Percentiles rank a stretch among this genome's conserved stretches.
Conservation (phyloP, 2,113 vertebrate genomes). For the Pandion haliaetus region DNA sequence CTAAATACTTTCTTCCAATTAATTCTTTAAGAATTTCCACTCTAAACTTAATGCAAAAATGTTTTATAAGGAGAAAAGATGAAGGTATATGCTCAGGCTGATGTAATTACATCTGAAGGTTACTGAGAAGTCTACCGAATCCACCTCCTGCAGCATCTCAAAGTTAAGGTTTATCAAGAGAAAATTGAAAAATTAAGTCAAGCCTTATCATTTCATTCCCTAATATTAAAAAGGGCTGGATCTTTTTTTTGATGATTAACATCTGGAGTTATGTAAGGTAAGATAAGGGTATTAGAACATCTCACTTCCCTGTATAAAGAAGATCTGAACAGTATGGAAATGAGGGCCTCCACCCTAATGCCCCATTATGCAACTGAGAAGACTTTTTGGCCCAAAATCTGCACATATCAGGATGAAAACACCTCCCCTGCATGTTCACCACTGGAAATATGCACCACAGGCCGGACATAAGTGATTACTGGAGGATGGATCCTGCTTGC, state of each 20-base stretch:
- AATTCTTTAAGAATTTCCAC: not conserved
- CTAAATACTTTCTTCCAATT: not conserved
- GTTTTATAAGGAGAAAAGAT: not conserved
- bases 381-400: not conserved
- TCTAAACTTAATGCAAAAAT: not conserved
- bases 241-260: conserved; percentile 38
- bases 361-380: not conserved
- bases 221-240: conserved; percentile 42
- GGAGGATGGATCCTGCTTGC: not conserved
- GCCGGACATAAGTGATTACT: not conserved
- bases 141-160: not conserved
- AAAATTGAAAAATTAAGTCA: conserved; percentile 22
- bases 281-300: conserved; percentile 45
- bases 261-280: conserved; percentile 39
- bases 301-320: conserved; percentile 18
- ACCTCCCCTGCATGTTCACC: not conserved
- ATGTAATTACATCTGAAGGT: not conserved
- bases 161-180: conserved; percentile 29
- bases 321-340: conserved; percentile 27
- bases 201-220: conserved; percentile 20
- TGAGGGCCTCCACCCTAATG: conserved; percentile 29
- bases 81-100: not conserved
- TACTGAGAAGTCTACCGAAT: not conserved
- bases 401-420: not conserved
- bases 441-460: not conserved